phyloP scores from a whole-genome alignment of 2,797 vertebrate species.

The Microcaecilia unicolor region DNA sequence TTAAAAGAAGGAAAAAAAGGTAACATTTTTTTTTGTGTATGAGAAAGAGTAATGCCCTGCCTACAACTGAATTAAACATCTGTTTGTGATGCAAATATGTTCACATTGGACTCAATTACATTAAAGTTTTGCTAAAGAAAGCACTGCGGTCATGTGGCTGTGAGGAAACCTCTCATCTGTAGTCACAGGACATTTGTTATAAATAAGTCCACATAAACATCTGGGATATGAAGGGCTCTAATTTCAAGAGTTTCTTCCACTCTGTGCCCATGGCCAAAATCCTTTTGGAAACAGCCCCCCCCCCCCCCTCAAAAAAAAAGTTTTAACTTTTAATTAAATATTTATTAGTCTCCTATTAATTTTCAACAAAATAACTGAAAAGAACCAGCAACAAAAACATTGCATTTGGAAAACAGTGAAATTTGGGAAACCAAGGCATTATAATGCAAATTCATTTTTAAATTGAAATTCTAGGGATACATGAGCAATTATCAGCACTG shows the following conservation, averaged over 20 bases:
- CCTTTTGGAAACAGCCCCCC: too few species aligned
- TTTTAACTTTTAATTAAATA: too few species aligned
- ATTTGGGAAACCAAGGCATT: slow-evolving; percentile 31
- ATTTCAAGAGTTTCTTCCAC: too few species aligned
- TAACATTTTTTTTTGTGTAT: too few species aligned
- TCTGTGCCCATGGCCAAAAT: too few species aligned
- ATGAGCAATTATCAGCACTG: slow-evolving; percentile 58
- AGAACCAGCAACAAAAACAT: slow-evolving; percentile 28
- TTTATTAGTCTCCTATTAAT: slow-evolving; percentile 5
- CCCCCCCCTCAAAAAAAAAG: too few species aligned
- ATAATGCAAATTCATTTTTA: slow-evolving; percentile 52
- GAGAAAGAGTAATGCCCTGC: too few species aligned
- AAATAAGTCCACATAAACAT: slow-evolving; percentile 9
- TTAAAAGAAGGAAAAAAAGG: too few species aligned
- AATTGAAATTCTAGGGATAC: slow-evolving; percentile 52
- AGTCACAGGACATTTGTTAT: not conserved
- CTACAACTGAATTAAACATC: too few species aligned
- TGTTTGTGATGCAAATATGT: too few species aligned
- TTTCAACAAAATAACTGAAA: slow-evolving; percentile 26
- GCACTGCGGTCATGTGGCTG: too few species aligned
- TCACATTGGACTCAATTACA: not conserved
- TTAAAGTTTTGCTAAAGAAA: not conserved
- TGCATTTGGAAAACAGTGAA: slow-evolving; percentile 37
- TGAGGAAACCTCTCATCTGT: not conserved
- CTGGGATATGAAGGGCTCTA: not conserved